Percentiles rank a stretch among this genome's conserved stretches.
Evolutionary conservation across 2,797 vertebrate species (phyloP).

Genomic region (Brachyrhaphis roseni): DNA sequence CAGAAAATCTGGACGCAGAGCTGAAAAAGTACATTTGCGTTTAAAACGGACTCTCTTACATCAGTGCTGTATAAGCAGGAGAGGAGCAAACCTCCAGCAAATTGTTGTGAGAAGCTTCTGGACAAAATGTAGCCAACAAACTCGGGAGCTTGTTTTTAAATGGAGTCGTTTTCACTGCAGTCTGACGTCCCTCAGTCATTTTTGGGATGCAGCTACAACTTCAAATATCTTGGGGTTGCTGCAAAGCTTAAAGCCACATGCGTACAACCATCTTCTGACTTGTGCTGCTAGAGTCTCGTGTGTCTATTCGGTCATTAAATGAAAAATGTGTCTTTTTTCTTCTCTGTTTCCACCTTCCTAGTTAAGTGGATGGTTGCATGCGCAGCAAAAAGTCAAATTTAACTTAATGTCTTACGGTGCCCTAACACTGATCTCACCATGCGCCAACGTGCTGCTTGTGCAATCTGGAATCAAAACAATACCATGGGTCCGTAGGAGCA

Average conservation of each 20-base stretch:
- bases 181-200: neutral
- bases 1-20: too few relatives aligned
- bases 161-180: neutral
- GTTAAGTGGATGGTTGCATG: too few relatives aligned
- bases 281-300: too few relatives aligned
- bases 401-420: neutral
- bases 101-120: too few relatives aligned
- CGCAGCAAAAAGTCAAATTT: neutral
- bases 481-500: neutral
- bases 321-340: neutral
- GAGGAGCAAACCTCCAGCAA: too few relatives aligned
- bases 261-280: neutral
- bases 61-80: too few relatives aligned
- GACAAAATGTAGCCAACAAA: too few relatives aligned
- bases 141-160: too few relatives aligned
- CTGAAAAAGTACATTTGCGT: too few relatives aligned
- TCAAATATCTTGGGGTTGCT: neutral
- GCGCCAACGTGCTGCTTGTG: neutral
- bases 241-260: neutral
- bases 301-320: too few relatives aligned
- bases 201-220: neutral
- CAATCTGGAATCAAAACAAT: neutral
- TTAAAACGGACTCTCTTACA: too few relatives aligned
- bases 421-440: neutral
- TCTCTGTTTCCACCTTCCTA: neutral